Evolutionary conservation across 2,113 vertebrate species (phyloP), one percentile per base, ranked within the genome.

Genomic region (cat (Felis catus)): DNA sequence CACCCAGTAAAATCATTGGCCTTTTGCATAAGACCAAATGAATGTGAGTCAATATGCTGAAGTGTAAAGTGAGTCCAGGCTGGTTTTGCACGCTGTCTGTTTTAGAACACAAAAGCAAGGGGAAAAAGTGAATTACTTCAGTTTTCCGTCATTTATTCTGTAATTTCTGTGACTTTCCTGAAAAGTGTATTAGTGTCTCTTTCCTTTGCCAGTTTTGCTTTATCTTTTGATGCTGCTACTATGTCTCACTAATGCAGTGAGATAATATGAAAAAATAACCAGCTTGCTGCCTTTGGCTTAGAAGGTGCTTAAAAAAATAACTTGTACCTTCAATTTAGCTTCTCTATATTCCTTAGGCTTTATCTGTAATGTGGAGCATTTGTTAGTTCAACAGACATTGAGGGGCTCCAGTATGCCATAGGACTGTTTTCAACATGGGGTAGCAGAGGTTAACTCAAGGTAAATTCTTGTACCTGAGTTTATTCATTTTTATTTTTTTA

Each of bases 11-110:
- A 89, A 51, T 45, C 70, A 58, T 19, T 91, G 79, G 83, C 68
- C 83, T 96, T 96, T 91, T 90, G 19, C 55, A 79, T 41, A 73
- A 79, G 88, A 78, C 73, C 63, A 95, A 83, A 86, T 48, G 79
- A 85, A 86, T 89, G 16, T 79, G 51, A 90, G 63, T 74, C 73
- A 81, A 14, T 61, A 51, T 16, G 12, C 36, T 88, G 10, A 86
- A 82, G 27, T 68, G n/a, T 61, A 76, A 91, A 78, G 39, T 51
- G 36, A 86, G 45, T 48, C 63, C 63, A 41, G 21, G 7, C 19
- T 25, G 18, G 0, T 11, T 96, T 66, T 55, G 31, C 5, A 11
- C 4, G 11, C 15, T 82, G 2, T 45, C 36, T 87, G 18, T 33
- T 10, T 73, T 45, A 31, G 48, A 27, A 21, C 0, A 0, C 39